These are phyloP conservation scores for Spodoptera litura DNA, from an alignment of 1,140 invertebrate species.

Conservation along the genomic window DNA sequence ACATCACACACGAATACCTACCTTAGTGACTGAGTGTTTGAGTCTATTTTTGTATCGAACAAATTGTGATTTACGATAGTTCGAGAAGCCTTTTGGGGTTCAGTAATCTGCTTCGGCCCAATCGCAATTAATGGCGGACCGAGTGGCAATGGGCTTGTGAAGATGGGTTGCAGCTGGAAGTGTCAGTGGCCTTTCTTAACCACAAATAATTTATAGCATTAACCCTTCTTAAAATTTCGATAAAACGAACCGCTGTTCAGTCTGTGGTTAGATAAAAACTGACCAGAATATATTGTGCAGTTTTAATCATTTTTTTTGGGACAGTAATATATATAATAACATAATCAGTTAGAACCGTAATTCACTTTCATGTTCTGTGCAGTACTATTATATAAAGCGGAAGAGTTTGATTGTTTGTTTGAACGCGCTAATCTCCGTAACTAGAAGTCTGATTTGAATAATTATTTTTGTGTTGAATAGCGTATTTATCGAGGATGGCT, in stretches of 20 bases:
- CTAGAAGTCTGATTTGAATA: too few relatives aligned
- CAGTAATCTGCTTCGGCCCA: slow-evolving; percentile 78
- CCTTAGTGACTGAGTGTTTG: slow-evolving; percentile 52
- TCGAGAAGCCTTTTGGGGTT: slow-evolving; percentile 73
- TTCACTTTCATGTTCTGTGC: too few relatives aligned
- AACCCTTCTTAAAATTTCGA: not conserved
- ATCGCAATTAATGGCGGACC: slow-evolving; percentile 81
- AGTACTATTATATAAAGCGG: too few relatives aligned
- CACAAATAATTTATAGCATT: not conserved
- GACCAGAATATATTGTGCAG: not conserved
- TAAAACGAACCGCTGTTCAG: too few relatives aligned
- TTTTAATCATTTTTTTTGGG: too few relatives aligned
- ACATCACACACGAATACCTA: slow-evolving; percentile 52
- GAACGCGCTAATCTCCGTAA: too few relatives aligned
- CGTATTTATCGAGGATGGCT: too few relatives aligned
- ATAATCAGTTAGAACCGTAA: too few relatives aligned
- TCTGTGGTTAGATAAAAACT: not conserved
- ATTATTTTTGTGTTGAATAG: too few relatives aligned
- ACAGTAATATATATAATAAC: too few relatives aligned
- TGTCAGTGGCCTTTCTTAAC: not conserved
- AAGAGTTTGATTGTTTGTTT: too few relatives aligned
- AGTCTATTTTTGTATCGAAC: slow-evolving; percentile 51
- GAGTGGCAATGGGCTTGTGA: slow-evolving; percentile 17
- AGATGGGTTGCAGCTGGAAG: slow-evolving; percentile 13
- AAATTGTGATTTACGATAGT: slow-evolving; percentile 67